phyloP scores from a whole-genome alignment of 1,140 invertebrate species.

The Lepidostoma basale region DNA sequence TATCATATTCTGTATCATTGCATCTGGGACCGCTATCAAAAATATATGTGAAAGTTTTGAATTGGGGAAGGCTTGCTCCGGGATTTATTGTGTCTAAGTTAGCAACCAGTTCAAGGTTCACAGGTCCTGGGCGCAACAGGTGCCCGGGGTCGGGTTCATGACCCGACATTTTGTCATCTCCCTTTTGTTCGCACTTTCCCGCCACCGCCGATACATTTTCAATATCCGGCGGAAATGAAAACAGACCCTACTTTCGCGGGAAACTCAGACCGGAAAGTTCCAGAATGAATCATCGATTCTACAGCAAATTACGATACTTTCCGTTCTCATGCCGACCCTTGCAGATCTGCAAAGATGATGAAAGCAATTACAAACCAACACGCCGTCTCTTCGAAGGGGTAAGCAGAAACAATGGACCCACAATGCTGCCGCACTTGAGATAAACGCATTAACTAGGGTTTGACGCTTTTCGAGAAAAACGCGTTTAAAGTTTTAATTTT shows the following conservation, averaged over 20 bases:
- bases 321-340: not conserved
- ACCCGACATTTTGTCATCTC: conserved; percentile 30
- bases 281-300: not conserved
- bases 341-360: not conserved
- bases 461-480: too few species aligned
- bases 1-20: too few species aligned
- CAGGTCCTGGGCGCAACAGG: conserved; percentile 31
- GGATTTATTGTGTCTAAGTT: not conserved
- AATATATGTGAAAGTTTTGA: not conserved
- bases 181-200: conserved; percentile 33
- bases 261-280: too few species aligned
- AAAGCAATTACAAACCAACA: too few species aligned
- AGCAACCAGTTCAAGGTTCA: not conserved
- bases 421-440: too few species aligned
- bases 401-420: too few species aligned
- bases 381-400: too few species aligned
- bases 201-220: conserved; percentile 29
- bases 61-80: not conserved
- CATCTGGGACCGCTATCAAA: too few species aligned
- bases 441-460: too few species aligned
- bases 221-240: conserved; percentile 24
- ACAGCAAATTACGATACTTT: not conserved
- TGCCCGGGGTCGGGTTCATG: conserved; percentile 28
- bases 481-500: too few species aligned
- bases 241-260: not conserved